Conservation (phyloP, 1,140 invertebrate species). For the Wiebesia pumilae region DNA sequence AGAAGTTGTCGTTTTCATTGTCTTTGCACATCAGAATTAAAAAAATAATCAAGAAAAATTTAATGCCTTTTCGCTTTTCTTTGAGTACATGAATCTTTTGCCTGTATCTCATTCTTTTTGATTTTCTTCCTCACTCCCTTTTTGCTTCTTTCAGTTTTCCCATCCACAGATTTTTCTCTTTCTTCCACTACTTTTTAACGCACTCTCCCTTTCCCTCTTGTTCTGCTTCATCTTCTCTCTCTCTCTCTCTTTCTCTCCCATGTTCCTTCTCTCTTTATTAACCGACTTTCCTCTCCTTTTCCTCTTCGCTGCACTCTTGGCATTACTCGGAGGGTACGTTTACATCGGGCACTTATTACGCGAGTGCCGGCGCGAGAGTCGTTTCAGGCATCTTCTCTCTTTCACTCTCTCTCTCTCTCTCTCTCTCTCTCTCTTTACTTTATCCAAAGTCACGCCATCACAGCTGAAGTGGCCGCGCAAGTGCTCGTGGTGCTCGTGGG, state of each 20-base stretch:
- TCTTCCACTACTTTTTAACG: neutral
- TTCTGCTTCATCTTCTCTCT: conserved; percentile 16
- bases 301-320: neutral
- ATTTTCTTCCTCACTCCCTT: neutral
- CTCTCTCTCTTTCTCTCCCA: conserved; percentile 23
- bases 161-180: neutral
- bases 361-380: conserved; percentile 12
- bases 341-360: conserved; percentile 51
- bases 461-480: conserved; percentile 6
- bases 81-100: neutral
- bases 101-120: neutral
- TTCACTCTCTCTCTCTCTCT: conserved; percentile 47
- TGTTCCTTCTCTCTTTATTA: neutral
- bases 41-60: neutral
- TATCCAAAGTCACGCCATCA: neutral
- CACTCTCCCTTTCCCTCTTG: conserved; percentile 11
- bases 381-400: neutral
- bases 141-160: conserved; percentile 10
- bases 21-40: neutral
- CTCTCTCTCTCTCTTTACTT: conserved; percentile 47
- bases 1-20: neutral
- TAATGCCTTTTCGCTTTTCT: neutral
- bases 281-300: conserved; percentile 1
- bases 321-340: conserved; percentile 46
- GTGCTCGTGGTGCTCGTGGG: neutral